phyloP scores from a whole-genome alignment of 1,140 invertebrate genomes.

The Neuroterus valhalla region DNA sequence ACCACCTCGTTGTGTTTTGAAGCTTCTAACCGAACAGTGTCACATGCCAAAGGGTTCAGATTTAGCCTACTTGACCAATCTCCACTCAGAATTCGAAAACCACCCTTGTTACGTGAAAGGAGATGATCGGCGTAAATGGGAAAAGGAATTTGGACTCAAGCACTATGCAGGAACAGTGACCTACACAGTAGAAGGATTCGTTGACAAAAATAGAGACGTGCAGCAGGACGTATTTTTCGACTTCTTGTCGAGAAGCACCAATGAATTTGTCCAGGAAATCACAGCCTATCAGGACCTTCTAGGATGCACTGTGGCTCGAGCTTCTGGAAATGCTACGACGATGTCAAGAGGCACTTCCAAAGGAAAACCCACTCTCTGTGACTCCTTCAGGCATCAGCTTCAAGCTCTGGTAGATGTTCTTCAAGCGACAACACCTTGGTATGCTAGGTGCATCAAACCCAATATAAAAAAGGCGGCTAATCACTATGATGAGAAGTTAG shows the following conservation, averaged over 20 bases:
- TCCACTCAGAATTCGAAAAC: conserved; percentile 91
- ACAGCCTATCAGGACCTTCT: conserved; percentile 84
- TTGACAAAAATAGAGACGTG: conserved; percentile 97
- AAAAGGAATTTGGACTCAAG: conserved; percentile 91
- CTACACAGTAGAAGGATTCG: conserved; percentile 94
- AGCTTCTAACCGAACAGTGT: conserved; percentile 92
- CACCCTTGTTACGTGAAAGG: conserved; percentile 93
- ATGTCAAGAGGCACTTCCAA: conserved; percentile 91
- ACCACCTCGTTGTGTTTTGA: conserved; percentile 91
- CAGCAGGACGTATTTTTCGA: conserved; percentile 97
- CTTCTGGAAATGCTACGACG: conserved; percentile 76
- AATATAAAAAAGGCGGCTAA: conserved; percentile 91
- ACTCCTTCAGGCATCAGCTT: conserved; percentile 93
- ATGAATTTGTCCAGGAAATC: conserved; percentile 92
- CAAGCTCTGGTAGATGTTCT: conserved; percentile 94
- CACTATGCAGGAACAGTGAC: conserved; percentile 97
- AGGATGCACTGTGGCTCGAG: conserved; percentile 65
- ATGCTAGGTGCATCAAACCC: conserved; percentile 96
- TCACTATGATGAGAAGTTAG: conserved; percentile 88
- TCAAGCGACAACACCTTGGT: conserved; percentile 95
- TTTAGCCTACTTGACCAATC: conserved; percentile 90
- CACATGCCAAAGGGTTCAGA: conserved; percentile 96
- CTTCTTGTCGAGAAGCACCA: conserved; percentile 89
- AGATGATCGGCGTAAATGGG: conserved; percentile 90
- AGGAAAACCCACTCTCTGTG: conserved; percentile 94